Percentiles rank a stretch among this genome's conserved stretches.
These are phyloP conservation scores for Drosophila parvula DNA, from an alignment of 1,140 invertebrate genomes.

Conservation along the genomic window DNA sequence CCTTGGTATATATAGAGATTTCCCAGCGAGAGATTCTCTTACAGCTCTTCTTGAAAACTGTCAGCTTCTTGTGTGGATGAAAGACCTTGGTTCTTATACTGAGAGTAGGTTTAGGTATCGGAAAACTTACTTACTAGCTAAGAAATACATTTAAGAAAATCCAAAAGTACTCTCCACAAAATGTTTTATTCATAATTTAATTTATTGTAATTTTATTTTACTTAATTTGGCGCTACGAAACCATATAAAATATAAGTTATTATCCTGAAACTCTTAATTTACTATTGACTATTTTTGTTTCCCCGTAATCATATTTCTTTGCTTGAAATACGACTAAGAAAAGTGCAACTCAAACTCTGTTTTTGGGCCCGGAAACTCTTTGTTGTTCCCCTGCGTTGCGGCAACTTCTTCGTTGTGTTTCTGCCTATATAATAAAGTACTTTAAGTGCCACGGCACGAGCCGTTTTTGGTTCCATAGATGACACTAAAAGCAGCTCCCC, in stretches of 20 bases:
- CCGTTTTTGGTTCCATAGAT: slow-evolving; percentile 49
- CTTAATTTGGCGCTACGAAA: background rate
- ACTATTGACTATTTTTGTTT: background rate
- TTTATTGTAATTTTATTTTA: background rate
- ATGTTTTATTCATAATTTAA: background rate
- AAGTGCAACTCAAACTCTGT: background rate
- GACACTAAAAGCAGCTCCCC: slow-evolving; percentile 44
- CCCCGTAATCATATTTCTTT: background rate
- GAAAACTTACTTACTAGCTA: background rate
- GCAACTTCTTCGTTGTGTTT: background rate
- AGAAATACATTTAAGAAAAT: background rate
- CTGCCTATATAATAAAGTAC: slow-evolving; percentile 42
- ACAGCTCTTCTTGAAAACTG: slow-evolving; percentile 35
- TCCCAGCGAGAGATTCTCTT: slow-evolving; percentile 1
- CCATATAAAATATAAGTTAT: background rate
- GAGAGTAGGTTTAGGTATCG: too few species aligned
- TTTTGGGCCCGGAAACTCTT: background rate
- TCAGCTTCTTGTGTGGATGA: slow-evolving; percentile 12
- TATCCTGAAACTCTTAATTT: background rate
- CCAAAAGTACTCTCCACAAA: background rate
- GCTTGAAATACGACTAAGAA: background rate
- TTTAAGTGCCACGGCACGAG: slow-evolving; percentile 63
- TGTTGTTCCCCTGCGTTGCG: slow-evolving; percentile 9
- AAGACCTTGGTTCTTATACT: background rate
- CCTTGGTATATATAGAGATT: slow-evolving; percentile 9